Evolutionary conservation across 2,888 invertebrate species (phyloP).

Genomic region (Pachydiplax longipennis): DNA sequence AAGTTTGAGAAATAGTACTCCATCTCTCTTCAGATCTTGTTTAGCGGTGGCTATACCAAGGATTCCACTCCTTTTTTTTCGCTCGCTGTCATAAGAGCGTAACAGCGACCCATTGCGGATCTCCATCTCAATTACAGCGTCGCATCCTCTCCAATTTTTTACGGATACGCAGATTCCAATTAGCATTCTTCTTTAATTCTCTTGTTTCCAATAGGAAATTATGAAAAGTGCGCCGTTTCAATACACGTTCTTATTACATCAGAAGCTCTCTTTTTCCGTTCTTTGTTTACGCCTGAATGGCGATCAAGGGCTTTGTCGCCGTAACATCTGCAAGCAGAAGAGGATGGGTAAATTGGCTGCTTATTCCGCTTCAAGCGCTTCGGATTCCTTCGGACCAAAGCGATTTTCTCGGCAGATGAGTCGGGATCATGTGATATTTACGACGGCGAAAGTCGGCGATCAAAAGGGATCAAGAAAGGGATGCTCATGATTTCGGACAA

Average conservation of each 20-base stretch:
- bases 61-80: neutral
- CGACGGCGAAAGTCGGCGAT: neutral
- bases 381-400: neutral
- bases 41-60: neutral
- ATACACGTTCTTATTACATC: neutral
- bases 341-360: neutral
- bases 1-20: slow-evolving; percentile 36
- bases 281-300: neutral
- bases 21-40: neutral
- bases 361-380: neutral
- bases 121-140: neutral
- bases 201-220: neutral
- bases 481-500: neutral
- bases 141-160: neutral
- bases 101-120: neutral
- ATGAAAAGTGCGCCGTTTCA: neutral
- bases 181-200: neutral
- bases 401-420: neutral
- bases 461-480: neutral
- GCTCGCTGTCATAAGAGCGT: neutral
- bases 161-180: neutral
- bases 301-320: neutral
- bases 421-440: neutral
- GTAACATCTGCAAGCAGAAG: neutral
- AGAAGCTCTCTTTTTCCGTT: neutral